These are phyloP conservation scores for Choreutis nemorana DNA, from an alignment of 2,888 invertebrate species.

Conservation along the genomic window DNA sequence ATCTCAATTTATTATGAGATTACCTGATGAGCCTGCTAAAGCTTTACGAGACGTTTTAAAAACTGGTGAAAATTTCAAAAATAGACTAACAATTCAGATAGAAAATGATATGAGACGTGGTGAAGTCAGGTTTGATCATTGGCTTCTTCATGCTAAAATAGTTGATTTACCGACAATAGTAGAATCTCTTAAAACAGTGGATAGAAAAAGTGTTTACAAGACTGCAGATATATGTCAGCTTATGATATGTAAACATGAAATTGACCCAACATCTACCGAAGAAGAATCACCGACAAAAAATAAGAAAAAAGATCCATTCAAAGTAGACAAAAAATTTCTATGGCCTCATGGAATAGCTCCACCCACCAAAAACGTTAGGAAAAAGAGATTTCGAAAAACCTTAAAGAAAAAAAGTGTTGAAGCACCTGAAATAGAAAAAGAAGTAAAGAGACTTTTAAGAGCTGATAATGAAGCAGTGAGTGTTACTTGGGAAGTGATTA, in stretches of 20 bases:
- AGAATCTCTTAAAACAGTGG: conserved; percentile 91
- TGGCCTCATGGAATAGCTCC: conserved; percentile 94
- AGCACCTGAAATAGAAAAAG: conserved; percentile 94
- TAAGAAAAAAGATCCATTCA: conserved; percentile 79
- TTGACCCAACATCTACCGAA: conserved; percentile 73
- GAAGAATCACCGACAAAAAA: conserved; percentile 77
- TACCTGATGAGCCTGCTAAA: conserved; percentile 79
- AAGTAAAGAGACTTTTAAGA: conserved; percentile 86
- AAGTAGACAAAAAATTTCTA: conserved; percentile 82
- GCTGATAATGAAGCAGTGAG: conserved; percentile 87
- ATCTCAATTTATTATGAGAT: conserved; percentile 77
- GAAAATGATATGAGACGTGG: conserved; percentile 86
- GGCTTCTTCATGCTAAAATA: conserved; percentile 81
- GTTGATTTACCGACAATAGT: conserved; percentile 87
- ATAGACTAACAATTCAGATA: conserved; percentile 78
- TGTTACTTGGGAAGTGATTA: conserved; percentile 85
- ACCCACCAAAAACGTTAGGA: conserved; percentile 89
- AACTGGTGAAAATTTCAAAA: conserved; percentile 76
- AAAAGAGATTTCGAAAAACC: conserved; percentile 87
- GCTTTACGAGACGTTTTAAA: conserved; percentile 73
- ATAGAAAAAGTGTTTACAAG: conserved; percentile 93
- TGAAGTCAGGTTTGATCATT: conserved; percentile 83
- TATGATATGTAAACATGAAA: conserved; percentile 84
- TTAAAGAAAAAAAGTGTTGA: conserved; percentile 93
- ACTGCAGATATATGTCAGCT: conserved; percentile 91